Percentiles rank a stretch among this genome's conserved stretches.
These are phyloP conservation scores for Mycetomoellerius zeteki DNA, from an alignment of 1,140 invertebrate genomes.

Conservation along the genomic window DNA sequence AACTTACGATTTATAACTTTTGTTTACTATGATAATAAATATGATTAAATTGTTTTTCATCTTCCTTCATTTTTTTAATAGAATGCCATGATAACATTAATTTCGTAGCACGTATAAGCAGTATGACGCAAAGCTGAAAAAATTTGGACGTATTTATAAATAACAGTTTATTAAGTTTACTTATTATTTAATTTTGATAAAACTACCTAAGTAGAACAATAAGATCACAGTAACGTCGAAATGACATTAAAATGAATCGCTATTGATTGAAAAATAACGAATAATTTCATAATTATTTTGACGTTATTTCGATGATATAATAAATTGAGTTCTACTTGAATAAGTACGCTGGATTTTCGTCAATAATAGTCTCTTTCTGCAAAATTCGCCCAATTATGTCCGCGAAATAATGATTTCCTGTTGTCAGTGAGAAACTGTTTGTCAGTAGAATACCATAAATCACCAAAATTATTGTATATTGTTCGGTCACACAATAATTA, in stretches of 20 bases:
- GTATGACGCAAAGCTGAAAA: conserved; percentile 19
- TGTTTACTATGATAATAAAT: no score
- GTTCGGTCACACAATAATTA: conserved; percentile 42
- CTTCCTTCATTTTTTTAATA: no score
- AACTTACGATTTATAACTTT: no score
- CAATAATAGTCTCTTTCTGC: neutral
- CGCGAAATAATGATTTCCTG: conserved; percentile 41
- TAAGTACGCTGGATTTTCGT: neutral
- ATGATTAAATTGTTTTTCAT: no score
- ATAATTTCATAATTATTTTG: no score
- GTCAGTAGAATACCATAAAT: conserved; percentile 46
- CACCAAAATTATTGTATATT: conserved; percentile 18
- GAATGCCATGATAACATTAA: neutral
- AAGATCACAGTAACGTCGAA: no score
- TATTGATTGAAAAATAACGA: no score
- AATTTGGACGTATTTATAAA: conserved; percentile 1
- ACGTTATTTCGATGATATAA: no score
- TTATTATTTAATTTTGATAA: conserved; percentile 10
- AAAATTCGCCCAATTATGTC: neutral
- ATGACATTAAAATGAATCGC: no score
- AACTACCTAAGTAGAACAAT: neutral
- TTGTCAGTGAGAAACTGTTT: no score
- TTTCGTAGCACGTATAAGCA: neutral
- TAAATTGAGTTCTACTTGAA: no score
- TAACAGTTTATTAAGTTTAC: conserved; percentile 7